Conservation (phyloP, 2,113 vertebrate genomes). For the Pygathrix nemaeus region DNA sequence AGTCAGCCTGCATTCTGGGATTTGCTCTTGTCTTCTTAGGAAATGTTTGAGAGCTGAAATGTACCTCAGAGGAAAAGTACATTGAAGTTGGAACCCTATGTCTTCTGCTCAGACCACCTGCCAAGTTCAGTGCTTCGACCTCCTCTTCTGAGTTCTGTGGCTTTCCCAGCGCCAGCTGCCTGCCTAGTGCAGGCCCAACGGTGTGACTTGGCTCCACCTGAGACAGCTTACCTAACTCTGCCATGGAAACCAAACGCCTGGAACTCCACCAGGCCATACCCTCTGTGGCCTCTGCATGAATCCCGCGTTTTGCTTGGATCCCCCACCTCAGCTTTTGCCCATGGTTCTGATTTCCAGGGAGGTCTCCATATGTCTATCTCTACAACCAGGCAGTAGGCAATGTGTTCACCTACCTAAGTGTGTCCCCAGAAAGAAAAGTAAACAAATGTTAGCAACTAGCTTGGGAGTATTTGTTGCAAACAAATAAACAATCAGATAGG, state of each 20-base stretch:
- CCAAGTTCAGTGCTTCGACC: neutral
- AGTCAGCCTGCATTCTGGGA: neutral
- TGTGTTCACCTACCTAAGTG: neutral
- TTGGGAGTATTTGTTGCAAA: neutral
- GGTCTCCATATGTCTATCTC: neutral
- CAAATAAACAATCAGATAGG: neutral
- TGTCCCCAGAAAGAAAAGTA: neutral
- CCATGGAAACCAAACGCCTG: neutral
- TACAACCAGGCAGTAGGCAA: neutral
- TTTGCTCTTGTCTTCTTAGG: neutral
- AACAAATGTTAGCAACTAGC: neutral
- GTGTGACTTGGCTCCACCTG: neutral
- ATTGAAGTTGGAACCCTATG: neutral
- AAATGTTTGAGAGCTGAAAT: neutral
- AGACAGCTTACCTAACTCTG: neutral
- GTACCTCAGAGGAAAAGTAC: neutral
- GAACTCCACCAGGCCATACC: fast-evolving
- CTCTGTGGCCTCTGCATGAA: neutral
- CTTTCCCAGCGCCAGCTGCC: neutral
- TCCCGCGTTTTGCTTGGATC: neutral
- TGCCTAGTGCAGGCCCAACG: fast-evolving
- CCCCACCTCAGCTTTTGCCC: neutral
- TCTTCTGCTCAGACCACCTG: neutral
- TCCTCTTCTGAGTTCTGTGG: neutral
- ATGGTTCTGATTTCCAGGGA: neutral